Base-by-base conservation (phyloP, 1,140 invertebrate species). In the Drosophila lini region DNA sequence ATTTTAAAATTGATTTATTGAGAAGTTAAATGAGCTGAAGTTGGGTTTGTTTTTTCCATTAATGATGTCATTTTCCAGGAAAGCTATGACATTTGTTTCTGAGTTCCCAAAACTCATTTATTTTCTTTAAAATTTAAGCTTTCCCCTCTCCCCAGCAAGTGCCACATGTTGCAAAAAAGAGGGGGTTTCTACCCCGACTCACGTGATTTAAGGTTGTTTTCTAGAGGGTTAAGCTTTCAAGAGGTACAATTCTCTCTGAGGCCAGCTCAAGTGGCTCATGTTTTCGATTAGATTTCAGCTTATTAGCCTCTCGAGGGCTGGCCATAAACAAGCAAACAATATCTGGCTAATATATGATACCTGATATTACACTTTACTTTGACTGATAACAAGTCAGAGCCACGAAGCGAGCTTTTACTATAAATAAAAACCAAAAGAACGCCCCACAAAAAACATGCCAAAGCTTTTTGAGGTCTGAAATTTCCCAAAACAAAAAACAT, bases 401-500 rank as follows among this genome's bases (percentile, higher is more conserved):
- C 44, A n/a, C 34, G 19, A 48, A 55, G 56, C 19, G 1, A 71
- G 53, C 69, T 71, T 71, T 70, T 36, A 58, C 69, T 71, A 73
- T 59, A 59, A 73, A 73, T 73, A 73, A 71, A 50, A 71, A 22
- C 36, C 16, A 53, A 73, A 34, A 41, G 40, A 59, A 62, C 58
- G 34, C 40, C 36, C 58, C 74, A n/a, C 15, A 32, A 36, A 79
- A 68, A 64, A 65, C 42, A 56, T 22, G 38, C 25, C 5, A 63
- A 52, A 57, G 48, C 53, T 62, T 19, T 32, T 38, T 3, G 8
- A 36, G 50, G 40, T 44, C 67, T 55, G 19, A 83, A 86, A 88
- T 89, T 89, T 89, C 81, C 84, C 84, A 88, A 79, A 88, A 88
- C 84, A 88, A 89, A 88, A 73, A 88, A 89, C 85, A 89, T 55